Conservation (phyloP, 23 tunicate genomes). For the Halocynthia aurantium region DNA sequence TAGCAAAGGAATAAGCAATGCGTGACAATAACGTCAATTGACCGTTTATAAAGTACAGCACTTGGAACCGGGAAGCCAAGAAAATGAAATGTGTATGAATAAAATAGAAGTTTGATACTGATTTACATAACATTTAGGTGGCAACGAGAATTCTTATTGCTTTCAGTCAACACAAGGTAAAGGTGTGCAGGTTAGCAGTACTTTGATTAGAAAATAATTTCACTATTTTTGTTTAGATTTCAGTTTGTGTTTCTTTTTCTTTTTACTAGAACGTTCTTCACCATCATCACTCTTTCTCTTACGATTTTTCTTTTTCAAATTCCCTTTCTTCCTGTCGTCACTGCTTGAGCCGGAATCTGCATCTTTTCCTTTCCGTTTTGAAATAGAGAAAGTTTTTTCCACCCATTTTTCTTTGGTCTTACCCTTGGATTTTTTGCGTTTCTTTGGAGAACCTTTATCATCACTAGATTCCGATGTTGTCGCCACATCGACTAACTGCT, state of each 20-base stretch:
- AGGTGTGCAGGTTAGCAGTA: too few relatives aligned
- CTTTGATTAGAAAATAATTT: too few relatives aligned
- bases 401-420: conserved; percentile 37
- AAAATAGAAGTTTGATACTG: too few relatives aligned
- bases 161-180: too few relatives aligned
- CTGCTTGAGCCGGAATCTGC: neutral
- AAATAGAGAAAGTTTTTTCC: neutral
- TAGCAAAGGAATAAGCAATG: too few relatives aligned
- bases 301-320: conserved; percentile 7
- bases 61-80: too few relatives aligned
- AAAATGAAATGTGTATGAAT: too few relatives aligned
- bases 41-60: too few relatives aligned
- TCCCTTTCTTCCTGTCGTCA: conserved; percentile 12
- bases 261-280: neutral
- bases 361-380: neutral
- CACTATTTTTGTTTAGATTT: neutral
- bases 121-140: too few relatives aligned
- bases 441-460: conserved; percentile 12
- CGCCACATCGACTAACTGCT: conserved; percentile 57
- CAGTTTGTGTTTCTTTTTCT: neutral
- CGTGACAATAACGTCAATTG: too few relatives aligned
- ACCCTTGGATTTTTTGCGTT: conserved; percentile 19
- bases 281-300: neutral
- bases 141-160: too few relatives aligned
- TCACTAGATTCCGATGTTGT: conserved; percentile 29